Evolutionary conservation across 2,888 invertebrate genomes (phyloP), one percentile per base, ranked within the genome.

Genomic region (Drosophila pegasa): DNA sequence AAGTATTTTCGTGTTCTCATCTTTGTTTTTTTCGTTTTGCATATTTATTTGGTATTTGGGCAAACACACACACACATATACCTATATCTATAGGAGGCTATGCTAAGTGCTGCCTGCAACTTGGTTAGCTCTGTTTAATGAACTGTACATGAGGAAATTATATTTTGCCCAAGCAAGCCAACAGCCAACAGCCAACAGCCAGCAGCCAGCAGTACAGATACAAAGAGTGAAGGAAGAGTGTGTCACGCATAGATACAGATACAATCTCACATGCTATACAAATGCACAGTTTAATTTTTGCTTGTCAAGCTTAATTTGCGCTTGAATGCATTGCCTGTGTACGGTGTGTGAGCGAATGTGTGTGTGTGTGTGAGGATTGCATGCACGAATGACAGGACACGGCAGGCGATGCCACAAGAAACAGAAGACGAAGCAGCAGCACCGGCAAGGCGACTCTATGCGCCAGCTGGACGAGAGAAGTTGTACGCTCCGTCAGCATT

Each of bases 261-360:
- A 50, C 48, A 55, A 35, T 55, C 43, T 52, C 40, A 45, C 33
- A 68, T 63, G 50, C 50, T 43, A 62, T 38, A 67, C 62, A 73
- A 62, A 71, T 75, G 69, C 64, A 78, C 66, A 84, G 80, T 85
- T 88, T 87, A 85, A 85, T 88, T 85, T 85, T 86, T 86, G 85
- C 85, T 88, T 88, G 86, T 88, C 88, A 86, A 86, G 85, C 85
- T 86, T 88, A 83, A 86, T 86, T 86, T 88, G 88, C 88, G 86
- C 88, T 88, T 88, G 73, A 86, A 77, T 86, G 85, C 88, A 87
- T 69, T 69, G 68, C 59, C 48, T 62, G 60, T 57, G 37, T 47
- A 12, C 55, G 55, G 54, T 55, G 60, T 58, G 48, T 57, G 50
- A 29, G 33, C 27, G 50, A 16, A 47, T 47, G 41, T 51, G 62